A percentile compares a stretch with the other conserved stretches of the same genome.
Conservation (phyloP, 2,888 invertebrate genomes). For the Diachrysia chrysitis region DNA sequence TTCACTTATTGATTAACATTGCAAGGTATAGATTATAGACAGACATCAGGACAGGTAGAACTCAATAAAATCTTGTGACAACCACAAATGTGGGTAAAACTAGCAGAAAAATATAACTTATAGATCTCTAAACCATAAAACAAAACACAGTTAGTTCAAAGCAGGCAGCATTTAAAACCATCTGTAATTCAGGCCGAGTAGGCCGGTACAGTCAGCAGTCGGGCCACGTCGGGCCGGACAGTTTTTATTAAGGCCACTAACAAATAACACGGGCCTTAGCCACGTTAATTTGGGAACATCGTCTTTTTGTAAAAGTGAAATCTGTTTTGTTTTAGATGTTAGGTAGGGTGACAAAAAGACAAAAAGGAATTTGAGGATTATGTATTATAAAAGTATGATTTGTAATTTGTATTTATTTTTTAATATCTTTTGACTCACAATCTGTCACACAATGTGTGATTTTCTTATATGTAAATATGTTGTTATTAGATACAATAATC, state of each 20-base stretch:
- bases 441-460: too few relatives aligned
- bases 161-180: constrained; percentile 6
- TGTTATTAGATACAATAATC: too few relatives aligned
- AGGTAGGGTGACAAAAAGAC: not conserved
- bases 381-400: too few relatives aligned
- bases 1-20: too few relatives aligned
- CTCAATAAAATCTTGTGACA: too few relatives aligned
- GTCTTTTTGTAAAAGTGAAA: constrained; percentile 7
- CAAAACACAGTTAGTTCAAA: constrained; percentile 19
- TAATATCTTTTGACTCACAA: too few relatives aligned
- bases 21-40: too few relatives aligned
- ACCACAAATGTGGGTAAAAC: too few relatives aligned
- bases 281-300: constrained; percentile 26
- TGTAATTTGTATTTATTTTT: too few relatives aligned
- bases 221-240: constrained; percentile 34
- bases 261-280: constrained; percentile 36
- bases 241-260: constrained; percentile 40
- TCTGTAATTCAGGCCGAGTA: constrained; percentile 16
- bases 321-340: constrained; percentile 6
- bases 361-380: not conserved
- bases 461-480: too few relatives aligned
- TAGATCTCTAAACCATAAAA: not conserved
- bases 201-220: constrained; percentile 28
- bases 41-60: too few relatives aligned
- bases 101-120: not conserved